Conservation (phyloP, 2,113 vertebrate genomes). For the Otocyon megalotis region DNA sequence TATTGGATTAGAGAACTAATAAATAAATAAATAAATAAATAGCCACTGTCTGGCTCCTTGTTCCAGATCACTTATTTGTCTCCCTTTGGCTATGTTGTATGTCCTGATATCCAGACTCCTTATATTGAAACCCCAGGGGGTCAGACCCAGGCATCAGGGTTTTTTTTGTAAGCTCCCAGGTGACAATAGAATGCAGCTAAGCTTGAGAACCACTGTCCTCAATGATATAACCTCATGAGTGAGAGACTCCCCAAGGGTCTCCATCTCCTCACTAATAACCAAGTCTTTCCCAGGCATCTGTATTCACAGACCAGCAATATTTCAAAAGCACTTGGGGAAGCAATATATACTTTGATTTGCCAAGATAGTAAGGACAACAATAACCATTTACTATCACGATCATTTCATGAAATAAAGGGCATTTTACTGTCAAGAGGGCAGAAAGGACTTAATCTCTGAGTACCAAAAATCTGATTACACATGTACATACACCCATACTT, state of each 20-base stretch:
- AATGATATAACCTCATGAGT: fast-evolving
- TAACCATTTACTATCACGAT: not conserved
- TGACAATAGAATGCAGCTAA: not conserved
- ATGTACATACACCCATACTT: not conserved
- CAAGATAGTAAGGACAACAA: not conserved
- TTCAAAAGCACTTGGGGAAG: not conserved
- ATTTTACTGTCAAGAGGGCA: conserved; percentile 8
- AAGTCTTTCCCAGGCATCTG: not conserved
- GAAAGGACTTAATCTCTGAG: not conserved
- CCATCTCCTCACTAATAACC: not conserved
- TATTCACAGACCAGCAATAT: not conserved
- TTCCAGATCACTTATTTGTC: not conserved
- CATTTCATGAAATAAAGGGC: not conserved
- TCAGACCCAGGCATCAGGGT: not conserved
- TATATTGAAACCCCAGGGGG: not conserved
- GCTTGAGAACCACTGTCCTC: not conserved
- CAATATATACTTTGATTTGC: not conserved
- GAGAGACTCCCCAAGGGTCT: not conserved
- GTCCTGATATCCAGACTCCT: not conserved
- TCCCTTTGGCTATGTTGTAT: not conserved
- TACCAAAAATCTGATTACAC: not conserved
- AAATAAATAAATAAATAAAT: not conserved
- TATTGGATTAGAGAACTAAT: not conserved
- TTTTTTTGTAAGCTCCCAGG: not conserved
- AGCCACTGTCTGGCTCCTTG: not conserved